Evolutionary conservation across 2,113 vertebrate genomes (phyloP).

Genomic region (Macheiramphus alcinus): DNA sequence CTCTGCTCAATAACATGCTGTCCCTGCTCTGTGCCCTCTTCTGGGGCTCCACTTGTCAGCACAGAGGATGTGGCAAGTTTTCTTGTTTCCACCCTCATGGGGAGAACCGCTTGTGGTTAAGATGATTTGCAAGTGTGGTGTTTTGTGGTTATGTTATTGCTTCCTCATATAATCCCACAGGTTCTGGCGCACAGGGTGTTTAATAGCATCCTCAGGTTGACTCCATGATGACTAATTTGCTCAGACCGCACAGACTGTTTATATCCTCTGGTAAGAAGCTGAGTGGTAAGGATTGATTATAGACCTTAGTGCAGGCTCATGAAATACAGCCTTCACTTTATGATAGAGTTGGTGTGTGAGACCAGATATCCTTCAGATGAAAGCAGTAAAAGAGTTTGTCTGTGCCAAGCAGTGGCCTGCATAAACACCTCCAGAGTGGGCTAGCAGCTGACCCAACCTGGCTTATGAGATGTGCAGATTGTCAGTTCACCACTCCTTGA

Average conservation of each 20-base stretch:
- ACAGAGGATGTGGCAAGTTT: not conserved
- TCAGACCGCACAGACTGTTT: not conserved
- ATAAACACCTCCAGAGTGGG: not conserved
- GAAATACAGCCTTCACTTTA: not conserved
- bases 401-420: not conserved
- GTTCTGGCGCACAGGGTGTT: not conserved
- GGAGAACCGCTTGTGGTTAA: not conserved
- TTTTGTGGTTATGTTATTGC: slow-evolving; percentile 26
- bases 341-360: not conserved
- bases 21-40: not conserved
- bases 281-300: not conserved
- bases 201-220: not conserved
- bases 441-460: not conserved
- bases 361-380: not conserved
- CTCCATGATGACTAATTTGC: not conserved
- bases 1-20: fast-evolving
- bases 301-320: not conserved
- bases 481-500: not conserved
- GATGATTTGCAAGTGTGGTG: not conserved
- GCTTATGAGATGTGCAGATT: not conserved
- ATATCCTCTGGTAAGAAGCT: not conserved
- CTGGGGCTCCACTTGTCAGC: not conserved
- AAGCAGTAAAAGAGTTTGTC: not conserved
- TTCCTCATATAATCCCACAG: not conserved
- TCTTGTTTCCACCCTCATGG: not conserved